Percentiles rank a stretch among this genome's conserved stretches.
These are phyloP conservation scores for Salvelinus namaycush DNA, from an alignment of 2,113 vertebrate genomes.

Conservation along the genomic window DNA sequence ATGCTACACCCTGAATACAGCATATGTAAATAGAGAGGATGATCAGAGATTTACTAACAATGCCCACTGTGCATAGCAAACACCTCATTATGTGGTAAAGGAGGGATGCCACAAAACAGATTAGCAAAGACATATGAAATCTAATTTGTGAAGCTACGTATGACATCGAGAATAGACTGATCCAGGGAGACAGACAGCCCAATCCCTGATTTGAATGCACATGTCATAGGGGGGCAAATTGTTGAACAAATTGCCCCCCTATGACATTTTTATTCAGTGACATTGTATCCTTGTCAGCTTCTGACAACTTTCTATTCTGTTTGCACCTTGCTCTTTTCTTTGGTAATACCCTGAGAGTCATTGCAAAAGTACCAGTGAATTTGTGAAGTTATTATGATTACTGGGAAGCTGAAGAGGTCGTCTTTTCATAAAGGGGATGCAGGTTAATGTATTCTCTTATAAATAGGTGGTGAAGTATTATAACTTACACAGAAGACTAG, in stretches of 20 bases:
- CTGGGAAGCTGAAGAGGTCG: background rate
- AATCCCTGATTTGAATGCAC: slow-evolving; percentile 42
- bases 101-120: slow-evolving; percentile 47
- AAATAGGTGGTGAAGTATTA: background rate
- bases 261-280: slow-evolving; percentile 46
- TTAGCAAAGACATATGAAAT: slow-evolving; percentile 39
- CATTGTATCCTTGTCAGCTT: slow-evolving; percentile 48
- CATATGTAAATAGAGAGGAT: slow-evolving; percentile 58
- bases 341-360: background rate
- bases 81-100: slow-evolving; percentile 60
- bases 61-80: slow-evolving; percentile 41
- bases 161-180: slow-evolving; percentile 40
- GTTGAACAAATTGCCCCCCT: slow-evolving; percentile 64
- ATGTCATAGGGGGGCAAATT: slow-evolving; percentile 45
- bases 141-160: slow-evolving; percentile 46
- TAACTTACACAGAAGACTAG: background rate
- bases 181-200: slow-evolving; percentile 12
- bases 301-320: slow-evolving; percentile 41
- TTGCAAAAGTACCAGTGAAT: background rate
- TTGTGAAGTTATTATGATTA: slow-evolving; percentile 20
- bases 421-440: background rate
- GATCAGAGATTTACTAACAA: slow-evolving; percentile 47
- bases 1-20: slow-evolving; percentile 32
- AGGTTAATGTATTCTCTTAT: background rate
- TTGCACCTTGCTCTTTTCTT: slow-evolving; percentile 10